These are phyloP conservation scores for Nanorana parkeri DNA, from an alignment of 2,113 vertebrate species.

Conservation along the genomic window DNA sequence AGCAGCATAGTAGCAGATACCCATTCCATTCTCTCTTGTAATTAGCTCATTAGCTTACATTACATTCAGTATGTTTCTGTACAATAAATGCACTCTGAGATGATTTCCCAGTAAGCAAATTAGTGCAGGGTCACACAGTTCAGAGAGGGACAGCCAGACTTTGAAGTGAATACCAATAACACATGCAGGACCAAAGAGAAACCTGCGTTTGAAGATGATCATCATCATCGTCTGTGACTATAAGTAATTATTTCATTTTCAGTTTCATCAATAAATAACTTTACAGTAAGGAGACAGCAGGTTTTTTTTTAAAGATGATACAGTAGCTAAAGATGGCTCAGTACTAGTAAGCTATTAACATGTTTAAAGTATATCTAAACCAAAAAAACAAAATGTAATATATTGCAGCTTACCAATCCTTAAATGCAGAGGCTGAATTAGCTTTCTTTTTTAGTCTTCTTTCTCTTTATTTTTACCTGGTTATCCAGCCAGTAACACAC, in stretches of 20 bases:
- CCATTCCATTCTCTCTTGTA: constrained; percentile 1
- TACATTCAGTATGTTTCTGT: constrained; percentile 29
- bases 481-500: too few relatives aligned
- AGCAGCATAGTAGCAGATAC: background rate
- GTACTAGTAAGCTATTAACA: too few relatives aligned
- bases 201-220: constrained; percentile 17
- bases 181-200: constrained; percentile 20
- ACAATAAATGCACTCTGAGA: constrained; percentile 24
- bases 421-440: too few relatives aligned
- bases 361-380: too few relatives aligned
- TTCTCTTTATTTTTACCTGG: too few relatives aligned
- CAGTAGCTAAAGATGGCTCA: background rate
- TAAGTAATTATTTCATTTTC: constrained; percentile 22
- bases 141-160: constrained; percentile 14
- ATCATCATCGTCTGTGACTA: constrained; percentile 20
- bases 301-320: background rate
- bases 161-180: constrained; percentile 33
- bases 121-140: constrained; percentile 34
- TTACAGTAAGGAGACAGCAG: background rate
- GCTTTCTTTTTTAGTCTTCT: too few relatives aligned
- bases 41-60: constrained; percentile 43
- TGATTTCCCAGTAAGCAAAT: constrained; percentile 46
- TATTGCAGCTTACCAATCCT: too few relatives aligned
- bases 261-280: constrained; percentile 41
- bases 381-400: too few relatives aligned